Conservation (phyloP, 1,140 invertebrate genomes). For the Drosophila kepulauana region DNA sequence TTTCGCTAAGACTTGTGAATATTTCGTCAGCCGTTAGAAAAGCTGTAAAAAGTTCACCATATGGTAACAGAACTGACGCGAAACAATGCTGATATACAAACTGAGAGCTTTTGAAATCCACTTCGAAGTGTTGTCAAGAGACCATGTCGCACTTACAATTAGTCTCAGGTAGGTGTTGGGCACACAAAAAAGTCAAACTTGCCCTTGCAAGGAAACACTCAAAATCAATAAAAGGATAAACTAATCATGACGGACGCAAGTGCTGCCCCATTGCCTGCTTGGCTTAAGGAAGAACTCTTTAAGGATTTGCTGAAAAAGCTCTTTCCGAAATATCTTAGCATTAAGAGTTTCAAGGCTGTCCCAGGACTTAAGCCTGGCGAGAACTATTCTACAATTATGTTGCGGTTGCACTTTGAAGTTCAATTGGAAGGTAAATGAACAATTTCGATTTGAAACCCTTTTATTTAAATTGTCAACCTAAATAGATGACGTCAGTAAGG, state of each 20-base stretch:
- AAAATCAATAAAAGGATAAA: not conserved
- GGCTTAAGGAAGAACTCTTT: constrained; percentile 67
- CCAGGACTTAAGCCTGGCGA: constrained; percentile 62
- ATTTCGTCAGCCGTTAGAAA: not conserved
- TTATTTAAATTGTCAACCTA: not conserved
- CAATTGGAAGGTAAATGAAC: constrained; percentile 48
- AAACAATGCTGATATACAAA: not conserved
- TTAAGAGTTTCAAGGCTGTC: constrained; percentile 59
- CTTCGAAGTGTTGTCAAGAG: not conserved
- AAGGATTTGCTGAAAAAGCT: constrained; percentile 76
- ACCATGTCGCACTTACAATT: not conserved
- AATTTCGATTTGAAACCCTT: not conserved
- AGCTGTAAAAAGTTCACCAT: not conserved
- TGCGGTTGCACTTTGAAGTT: constrained; percentile 59
- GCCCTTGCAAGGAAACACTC: not conserved
- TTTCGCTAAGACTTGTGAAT: not conserved
- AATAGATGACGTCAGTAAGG: constrained; percentile 54
- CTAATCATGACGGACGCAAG: not conserved
- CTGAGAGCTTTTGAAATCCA: not conserved
- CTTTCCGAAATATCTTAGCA: constrained; percentile 68
- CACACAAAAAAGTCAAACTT: not conserved
- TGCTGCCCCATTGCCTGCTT: not conserved
- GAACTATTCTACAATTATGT: constrained; percentile 68
- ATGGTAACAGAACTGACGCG: not conserved
- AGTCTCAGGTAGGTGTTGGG: not conserved